Conservation (phyloP, 2,113 vertebrate genomes). For the Shinisaurus crocodilurus region DNA sequence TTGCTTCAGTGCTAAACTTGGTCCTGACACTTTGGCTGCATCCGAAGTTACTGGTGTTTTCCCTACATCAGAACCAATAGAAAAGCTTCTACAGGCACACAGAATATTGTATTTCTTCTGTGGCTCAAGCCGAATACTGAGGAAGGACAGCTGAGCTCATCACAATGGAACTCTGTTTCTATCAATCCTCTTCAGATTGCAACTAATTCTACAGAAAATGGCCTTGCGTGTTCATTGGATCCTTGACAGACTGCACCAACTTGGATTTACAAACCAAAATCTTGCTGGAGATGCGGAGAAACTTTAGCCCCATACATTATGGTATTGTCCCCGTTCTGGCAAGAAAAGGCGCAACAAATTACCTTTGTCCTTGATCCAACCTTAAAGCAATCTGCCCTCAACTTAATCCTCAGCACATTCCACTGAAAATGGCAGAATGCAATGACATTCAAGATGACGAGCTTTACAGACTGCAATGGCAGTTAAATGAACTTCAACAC, state of each 20-base stretch:
- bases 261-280: neutral
- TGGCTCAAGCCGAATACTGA: neutral
- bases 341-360: neutral
- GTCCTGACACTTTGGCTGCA: neutral
- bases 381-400: neutral
- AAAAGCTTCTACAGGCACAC: neutral
- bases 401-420: neutral
- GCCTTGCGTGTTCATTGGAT: neutral
- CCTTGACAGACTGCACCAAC: neutral
- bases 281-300: neutral
- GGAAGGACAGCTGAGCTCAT: neutral
- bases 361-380: neutral
- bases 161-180: neutral
- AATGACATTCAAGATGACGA: neutral
- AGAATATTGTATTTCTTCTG: neutral
- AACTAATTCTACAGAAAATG: neutral
- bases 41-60: neutral
- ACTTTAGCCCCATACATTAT: neutral
- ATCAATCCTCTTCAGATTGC: neutral
- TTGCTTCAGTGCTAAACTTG: neutral
- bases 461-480: neutral
- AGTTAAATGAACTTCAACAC: neutral
- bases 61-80: neutral
- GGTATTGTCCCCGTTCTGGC: neutral
- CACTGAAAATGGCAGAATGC: neutral